These are phyloP conservation scores for Zapus hudsonius DNA, from an alignment of 2,113 vertebrate species.

Conservation along the genomic window DNA sequence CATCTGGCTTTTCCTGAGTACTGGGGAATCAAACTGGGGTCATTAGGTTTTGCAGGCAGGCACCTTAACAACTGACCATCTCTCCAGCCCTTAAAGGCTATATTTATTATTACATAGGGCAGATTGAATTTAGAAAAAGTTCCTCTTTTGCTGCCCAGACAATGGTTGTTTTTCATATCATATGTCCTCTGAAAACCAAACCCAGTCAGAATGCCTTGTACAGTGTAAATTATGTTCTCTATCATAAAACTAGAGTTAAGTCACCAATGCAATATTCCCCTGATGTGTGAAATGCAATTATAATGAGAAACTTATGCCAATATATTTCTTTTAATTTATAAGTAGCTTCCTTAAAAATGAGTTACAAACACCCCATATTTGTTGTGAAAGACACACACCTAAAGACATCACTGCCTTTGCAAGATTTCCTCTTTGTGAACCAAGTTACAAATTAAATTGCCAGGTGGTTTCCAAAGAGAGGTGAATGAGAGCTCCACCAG, in stretches of 20 bases:
- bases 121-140: not conserved
- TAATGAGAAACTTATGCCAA: not conserved
- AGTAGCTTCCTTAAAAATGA: constrained; percentile 24
- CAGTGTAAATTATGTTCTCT: not conserved
- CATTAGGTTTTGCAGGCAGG: too few species aligned
- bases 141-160: not conserved
- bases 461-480: not conserved
- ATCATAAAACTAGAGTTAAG: not conserved
- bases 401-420: not conserved
- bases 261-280: not conserved
- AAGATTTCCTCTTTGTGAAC: not conserved
- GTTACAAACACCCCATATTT: not conserved
- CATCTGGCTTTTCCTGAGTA: too few species aligned
- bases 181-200: constrained; percentile 32
- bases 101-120: constrained; percentile 28
- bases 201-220: not conserved
- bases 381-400: not conserved
- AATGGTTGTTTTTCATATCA: not conserved
- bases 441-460: constrained; percentile 45
- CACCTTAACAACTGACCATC: too few species aligned
- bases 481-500: not conserved
- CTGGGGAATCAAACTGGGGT: too few species aligned
- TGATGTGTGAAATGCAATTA: not conserved
- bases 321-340: not conserved
- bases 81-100: too few species aligned